Percentiles rank a stretch among this genome's conserved stretches.
These are phyloP conservation scores for Harpagoxenus sublaevis DNA, from an alignment of 2,888 invertebrate genomes.

Conservation along the genomic window DNA sequence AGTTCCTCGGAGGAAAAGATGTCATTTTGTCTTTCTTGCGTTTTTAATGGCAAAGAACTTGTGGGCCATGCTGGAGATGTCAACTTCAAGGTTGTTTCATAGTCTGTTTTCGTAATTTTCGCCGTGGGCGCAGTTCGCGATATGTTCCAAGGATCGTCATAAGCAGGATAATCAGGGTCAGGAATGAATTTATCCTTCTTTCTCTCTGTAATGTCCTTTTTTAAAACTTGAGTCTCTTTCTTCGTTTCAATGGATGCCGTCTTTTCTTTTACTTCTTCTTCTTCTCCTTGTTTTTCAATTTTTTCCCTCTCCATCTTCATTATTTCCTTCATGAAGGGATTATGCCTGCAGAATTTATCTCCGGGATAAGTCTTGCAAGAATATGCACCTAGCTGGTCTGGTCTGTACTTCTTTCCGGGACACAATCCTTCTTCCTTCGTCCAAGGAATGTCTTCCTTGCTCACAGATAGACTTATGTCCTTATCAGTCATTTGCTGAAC, in stretches of 20 bases:
- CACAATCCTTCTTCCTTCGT: constrained; percentile 73
- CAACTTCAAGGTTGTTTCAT: constrained; percentile 67
- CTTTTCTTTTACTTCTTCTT: constrained; percentile 65
- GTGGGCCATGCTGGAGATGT: constrained; percentile 50
- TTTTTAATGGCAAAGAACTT: constrained; percentile 15
- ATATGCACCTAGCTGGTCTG: constrained; percentile 66
- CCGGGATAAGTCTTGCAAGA: constrained; percentile 76
- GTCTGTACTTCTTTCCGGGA: constrained; percentile 78
- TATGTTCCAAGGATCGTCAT: constrained; percentile 70
- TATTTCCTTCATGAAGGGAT: constrained; percentile 73
- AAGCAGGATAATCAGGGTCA: constrained; percentile 65
- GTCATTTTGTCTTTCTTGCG: constrained; percentile 2
- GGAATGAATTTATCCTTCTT: constrained; percentile 64
- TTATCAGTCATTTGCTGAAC: constrained; percentile 73
- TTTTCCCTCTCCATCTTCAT: constrained; percentile 46
- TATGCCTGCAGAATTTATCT: constrained; percentile 72
- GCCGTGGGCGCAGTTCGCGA: constrained; percentile 66
- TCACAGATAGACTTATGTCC: constrained; percentile 53
- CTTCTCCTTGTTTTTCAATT: constrained; percentile 33
- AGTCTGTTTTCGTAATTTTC: constrained; percentile 65
- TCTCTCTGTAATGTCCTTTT: constrained; percentile 24
- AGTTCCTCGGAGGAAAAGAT: not conserved
- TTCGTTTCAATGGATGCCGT: constrained; percentile 22
- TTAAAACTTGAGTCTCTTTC: constrained; percentile 35
- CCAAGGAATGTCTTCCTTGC: constrained; percentile 76